Evolutionary conservation across 2,113 vertebrate genomes (phyloP).

Genomic region (Sciurus niger): DNA sequence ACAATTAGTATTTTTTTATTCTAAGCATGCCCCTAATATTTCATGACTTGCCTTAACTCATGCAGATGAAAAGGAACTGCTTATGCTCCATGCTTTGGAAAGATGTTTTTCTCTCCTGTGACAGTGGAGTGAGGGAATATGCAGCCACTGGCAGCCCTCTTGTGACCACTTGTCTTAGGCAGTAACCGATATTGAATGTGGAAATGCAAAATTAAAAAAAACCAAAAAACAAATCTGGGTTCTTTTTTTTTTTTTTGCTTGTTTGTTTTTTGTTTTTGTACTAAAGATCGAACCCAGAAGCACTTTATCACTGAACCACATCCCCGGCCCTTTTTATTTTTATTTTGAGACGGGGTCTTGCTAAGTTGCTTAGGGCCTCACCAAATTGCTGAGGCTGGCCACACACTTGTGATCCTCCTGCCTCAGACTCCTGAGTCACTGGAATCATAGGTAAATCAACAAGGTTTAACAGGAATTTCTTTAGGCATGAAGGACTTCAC

Average conservation of each 20-base stretch:
- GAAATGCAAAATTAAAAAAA: not conserved
- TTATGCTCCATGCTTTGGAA: not conserved
- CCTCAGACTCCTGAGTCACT: too few species aligned
- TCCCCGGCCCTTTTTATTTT: too few species aligned
- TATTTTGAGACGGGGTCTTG: too few species aligned
- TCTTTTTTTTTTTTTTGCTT: too few species aligned
- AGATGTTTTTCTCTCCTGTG: not conserved
- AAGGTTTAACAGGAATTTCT: not conserved
- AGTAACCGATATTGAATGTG: not conserved
- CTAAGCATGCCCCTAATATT: not conserved
- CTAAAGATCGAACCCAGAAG: too few species aligned
- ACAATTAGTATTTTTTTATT: not conserved
- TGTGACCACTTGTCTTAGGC: not conserved
- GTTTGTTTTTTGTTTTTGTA: too few species aligned
- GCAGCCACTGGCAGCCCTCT: rapidly evolving
- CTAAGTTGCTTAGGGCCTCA: too few species aligned
- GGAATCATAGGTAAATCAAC: not conserved
- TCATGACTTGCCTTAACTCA: not conserved
- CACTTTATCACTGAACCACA: too few species aligned
- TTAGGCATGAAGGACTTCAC: not conserved
- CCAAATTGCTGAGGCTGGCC: too few species aligned
- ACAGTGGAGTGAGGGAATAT: not conserved
- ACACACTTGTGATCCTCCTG: too few species aligned
- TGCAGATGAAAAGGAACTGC: not conserved
- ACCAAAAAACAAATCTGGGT: not conserved